Base-by-base conservation (phyloP, 1,140 invertebrate genomes). In the Drosophila orosa region DNA sequence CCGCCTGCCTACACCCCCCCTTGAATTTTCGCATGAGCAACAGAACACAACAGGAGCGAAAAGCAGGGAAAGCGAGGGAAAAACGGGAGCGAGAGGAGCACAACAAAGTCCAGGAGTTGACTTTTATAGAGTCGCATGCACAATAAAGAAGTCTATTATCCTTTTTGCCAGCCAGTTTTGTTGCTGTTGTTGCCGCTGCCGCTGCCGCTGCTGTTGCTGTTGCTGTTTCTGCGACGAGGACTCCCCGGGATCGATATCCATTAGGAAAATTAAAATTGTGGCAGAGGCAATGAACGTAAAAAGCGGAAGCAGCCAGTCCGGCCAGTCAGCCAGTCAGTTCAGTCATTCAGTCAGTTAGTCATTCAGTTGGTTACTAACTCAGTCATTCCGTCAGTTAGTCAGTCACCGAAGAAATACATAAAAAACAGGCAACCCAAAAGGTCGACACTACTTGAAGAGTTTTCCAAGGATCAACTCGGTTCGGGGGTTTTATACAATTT, bases 241-340 rank as follows among this genome's bases (percentile, higher is more conserved):
- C 65, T 71, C 59, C 76, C 66, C 76, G 78, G 90, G 86, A 91
- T 91, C 90, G 90, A 91, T 91, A 91, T 91, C 90, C 90, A 91
- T 91, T 91, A 91, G 90, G 90, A 91, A 91, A 91, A 91, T 91
- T 91, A 91, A 91, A 91, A 91, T 90, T 91, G 90, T 80, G 90
- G 90, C 90, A 91, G 90, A 91, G 90, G 90, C 90, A 91, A 91
- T 91, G 90, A 91, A 91, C 90, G 90, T 86, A 87, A 90, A 89
- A 91, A 90, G 82, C 85, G 84, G 82, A 87, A 91, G 73, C 90
- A 76, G 84, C 66, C 74, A 81, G 52, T 48, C 67, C 67, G 50
- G 69, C 85, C 82, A 85, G 80, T 78, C 66, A 73, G 66, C 61
- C 40, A 62, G 42, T 67, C 76, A 74, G 50, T 3, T 50, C 44